Conservation (phyloP, 2,888 invertebrate species). For the Melanargia galathea region DNA sequence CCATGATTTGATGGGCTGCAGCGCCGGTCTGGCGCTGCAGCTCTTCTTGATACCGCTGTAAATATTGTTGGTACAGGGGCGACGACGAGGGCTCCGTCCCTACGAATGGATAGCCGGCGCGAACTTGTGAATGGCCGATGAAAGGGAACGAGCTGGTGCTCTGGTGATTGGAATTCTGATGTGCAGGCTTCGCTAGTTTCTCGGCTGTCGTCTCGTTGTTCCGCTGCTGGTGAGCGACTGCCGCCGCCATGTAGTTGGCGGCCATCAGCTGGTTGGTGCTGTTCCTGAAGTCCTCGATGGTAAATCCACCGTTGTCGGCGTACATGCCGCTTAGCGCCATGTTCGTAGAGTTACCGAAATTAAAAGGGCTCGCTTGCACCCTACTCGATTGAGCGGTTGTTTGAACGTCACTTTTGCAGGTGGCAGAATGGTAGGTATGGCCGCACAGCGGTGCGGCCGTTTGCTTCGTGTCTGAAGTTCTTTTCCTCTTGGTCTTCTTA, state of each 20-base stretch:
- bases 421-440: slow-evolving; percentile 82
- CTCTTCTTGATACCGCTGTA: slow-evolving; percentile 84
- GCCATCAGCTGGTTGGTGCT: slow-evolving; percentile 84
- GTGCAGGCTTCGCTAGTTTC: slow-evolving; percentile 74
- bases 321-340: slow-evolving; percentile 83
- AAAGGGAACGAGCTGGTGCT: slow-evolving; percentile 81
- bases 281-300: slow-evolving; percentile 85
- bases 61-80: slow-evolving; percentile 88
- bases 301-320: slow-evolving; percentile 85
- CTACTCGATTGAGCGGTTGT: slow-evolving; percentile 80
- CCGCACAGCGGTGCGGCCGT: slow-evolving; percentile 54
- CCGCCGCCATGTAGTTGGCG: slow-evolving; percentile 77
- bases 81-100: slow-evolving; percentile 84
- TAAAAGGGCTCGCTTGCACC: slow-evolving; percentile 92
- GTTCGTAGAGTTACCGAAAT: slow-evolving; percentile 88
- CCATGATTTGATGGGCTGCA: slow-evolving; percentile 84
- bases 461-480: slow-evolving; percentile 61
- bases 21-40: slow-evolving; percentile 82
- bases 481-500: slow-evolving; percentile 68
- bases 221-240: slow-evolving; percentile 73
- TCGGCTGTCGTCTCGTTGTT: slow-evolving; percentile 62
- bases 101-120: slow-evolving; percentile 84
- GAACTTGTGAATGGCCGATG: slow-evolving; percentile 82
- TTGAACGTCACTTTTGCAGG: slow-evolving; percentile 79
- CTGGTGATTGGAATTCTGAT: slow-evolving; percentile 68